phyloP scores from a whole-genome alignment of 2,888 invertebrate genomes.

The Eupsilia transversa region DNA sequence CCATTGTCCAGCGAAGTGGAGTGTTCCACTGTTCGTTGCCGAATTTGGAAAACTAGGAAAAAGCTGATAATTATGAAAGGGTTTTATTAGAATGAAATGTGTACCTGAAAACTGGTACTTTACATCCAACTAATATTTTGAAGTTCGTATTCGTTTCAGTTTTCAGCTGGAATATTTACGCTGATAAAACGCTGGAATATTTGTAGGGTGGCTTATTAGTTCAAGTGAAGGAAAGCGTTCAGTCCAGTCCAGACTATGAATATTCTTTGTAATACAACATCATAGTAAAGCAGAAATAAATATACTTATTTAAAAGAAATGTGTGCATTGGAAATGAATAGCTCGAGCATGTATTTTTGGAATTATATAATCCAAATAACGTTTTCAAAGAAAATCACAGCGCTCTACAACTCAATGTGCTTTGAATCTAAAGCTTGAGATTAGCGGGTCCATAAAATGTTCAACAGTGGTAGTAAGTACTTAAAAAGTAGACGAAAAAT shows the following conservation, averaged over 20 bases:
- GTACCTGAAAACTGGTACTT: not conserved
- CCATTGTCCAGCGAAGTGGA: slow-evolving; percentile 1
- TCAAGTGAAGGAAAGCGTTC: not conserved
- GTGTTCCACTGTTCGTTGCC: not conserved
- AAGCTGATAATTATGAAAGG: not conserved
- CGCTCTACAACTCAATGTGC: not conserved
- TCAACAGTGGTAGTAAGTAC: not conserved
- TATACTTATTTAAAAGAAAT: not conserved
- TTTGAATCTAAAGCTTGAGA: not conserved
- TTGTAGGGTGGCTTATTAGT: not conserved
- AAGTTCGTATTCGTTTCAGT: not conserved
- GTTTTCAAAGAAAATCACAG: slow-evolving; percentile 4
- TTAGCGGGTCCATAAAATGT: not conserved
- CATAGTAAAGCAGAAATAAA: not conserved
- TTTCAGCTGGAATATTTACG: not conserved
- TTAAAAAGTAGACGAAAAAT: not conserved
- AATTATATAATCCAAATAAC: not conserved
- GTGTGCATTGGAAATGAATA: not conserved
- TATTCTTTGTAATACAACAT: not conserved
- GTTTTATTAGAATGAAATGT: not conserved
- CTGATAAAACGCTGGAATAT: not conserved
- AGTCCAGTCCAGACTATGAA: not conserved
- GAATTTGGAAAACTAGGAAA: not conserved
- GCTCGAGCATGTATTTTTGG: not conserved
- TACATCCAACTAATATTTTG: not conserved